Evolutionary conservation across 2,113 vertebrate species (phyloP).

Genomic region (Phaethon lepturus): DNA sequence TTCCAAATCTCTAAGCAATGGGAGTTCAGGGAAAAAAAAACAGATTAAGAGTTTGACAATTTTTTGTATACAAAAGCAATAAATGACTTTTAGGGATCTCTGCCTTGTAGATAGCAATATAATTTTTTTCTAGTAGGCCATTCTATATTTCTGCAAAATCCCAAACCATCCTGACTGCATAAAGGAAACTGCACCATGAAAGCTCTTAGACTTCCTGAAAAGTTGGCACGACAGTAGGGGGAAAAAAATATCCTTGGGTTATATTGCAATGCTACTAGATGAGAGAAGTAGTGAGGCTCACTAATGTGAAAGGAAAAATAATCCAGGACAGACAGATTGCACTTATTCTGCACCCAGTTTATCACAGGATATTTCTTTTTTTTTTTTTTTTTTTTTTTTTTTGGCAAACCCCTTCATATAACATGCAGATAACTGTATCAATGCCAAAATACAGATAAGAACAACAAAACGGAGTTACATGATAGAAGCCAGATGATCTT

Average conservation of each 20-base stretch:
- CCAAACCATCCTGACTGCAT: not conserved
- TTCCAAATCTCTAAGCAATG: not conserved
- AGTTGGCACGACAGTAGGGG: not conserved
- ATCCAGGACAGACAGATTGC: not conserved
- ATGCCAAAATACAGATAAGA: not conserved
- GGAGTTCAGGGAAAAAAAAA: not conserved
- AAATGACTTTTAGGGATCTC: not conserved
- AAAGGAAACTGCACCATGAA: not conserved
- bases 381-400: not conserved
- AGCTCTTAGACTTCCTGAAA: not conserved
- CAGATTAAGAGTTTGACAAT: not conserved
- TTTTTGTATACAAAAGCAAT: not conserved
- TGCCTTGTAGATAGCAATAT: not conserved
- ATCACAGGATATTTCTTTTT: not conserved
- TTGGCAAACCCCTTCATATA: not conserved
- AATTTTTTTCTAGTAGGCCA: not conserved
- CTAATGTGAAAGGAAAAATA: not conserved
- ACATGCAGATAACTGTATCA: not conserved
- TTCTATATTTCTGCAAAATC: not conserved
- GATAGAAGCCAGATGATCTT: not conserved
- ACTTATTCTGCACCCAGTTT: not conserved
- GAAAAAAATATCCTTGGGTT: not conserved
- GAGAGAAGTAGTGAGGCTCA: not conserved
- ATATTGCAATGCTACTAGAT: not conserved
- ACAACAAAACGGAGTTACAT: not conserved